These are phyloP conservation scores for rat (Rattus norvegicus) DNA, from an alignment of 2,113 vertebrate genomes.

Conservation along the genomic window DNA sequence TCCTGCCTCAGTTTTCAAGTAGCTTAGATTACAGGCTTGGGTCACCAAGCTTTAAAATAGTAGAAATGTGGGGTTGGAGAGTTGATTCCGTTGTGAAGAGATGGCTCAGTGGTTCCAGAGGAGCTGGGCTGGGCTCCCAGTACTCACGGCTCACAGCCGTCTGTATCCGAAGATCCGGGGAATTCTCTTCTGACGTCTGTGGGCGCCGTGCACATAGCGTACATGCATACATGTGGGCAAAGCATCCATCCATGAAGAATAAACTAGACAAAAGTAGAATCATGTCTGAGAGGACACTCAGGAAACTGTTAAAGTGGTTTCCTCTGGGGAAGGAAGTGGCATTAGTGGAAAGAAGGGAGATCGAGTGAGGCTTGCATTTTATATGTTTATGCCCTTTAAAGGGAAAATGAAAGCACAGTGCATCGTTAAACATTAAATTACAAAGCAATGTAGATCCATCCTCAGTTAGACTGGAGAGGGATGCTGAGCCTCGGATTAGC, in stretches of 20 bases:
- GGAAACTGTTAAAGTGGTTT: slow-evolving; percentile 65
- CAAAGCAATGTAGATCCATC: neutral
- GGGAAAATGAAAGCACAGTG: neutral
- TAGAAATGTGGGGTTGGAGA: neutral
- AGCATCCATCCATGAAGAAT: neutral
- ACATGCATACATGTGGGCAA: neutral
- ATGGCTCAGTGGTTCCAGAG: neutral
- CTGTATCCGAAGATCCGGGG: neutral
- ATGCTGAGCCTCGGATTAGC: neutral
- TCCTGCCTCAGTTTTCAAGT: neutral
- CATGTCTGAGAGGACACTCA: slow-evolving; percentile 42
- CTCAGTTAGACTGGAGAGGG: neutral
- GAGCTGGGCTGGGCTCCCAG: neutral
- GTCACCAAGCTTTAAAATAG: slow-evolving; percentile 32
- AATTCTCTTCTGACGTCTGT: neutral
- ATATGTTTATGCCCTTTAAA: neutral
- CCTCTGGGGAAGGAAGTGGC: slow-evolving; percentile 74
- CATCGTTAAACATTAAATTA: neutral
- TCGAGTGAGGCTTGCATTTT: slow-evolving; percentile 1
- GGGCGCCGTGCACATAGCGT: neutral
- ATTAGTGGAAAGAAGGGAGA: neutral
- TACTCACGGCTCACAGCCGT: neutral
- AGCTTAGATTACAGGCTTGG: neutral
- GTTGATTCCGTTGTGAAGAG: neutral
- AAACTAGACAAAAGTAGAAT: neutral